Evolutionary conservation across 2,888 invertebrate genomes (phyloP), one percentile per base, ranked within the genome.

Genomic region (Eupithecia dodoneata): DNA sequence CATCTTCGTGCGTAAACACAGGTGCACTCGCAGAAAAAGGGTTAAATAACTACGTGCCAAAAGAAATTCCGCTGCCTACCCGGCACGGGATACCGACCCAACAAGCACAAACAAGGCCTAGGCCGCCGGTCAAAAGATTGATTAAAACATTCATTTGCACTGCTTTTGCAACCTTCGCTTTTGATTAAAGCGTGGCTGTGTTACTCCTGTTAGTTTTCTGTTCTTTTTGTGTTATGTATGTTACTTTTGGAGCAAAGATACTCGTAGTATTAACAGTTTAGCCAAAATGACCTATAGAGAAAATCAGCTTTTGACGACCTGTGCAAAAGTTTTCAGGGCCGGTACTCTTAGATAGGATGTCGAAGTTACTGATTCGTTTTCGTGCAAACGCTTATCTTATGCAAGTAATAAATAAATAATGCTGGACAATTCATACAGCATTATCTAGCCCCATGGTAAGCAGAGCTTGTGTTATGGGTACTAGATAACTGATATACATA

Each of bases 61-160:
- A 47, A 18, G 59, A 12, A 30, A 12, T 9, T 0, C 15, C 72
- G 59, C 7, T 44, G 45, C 3, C 72, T 69, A 72, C 59, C 41
- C 66, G 18, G 65, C 45, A 67, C 59, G 55, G 44, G 72, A 72
- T 70, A 70, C 70, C 71, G 42, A 71, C 70, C 65, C 66, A 52
- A 71, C 70, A 70, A 70, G 59, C 71, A n/a, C 67, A 52, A 71
- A 70, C 69, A 69, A 45, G 47, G n/a, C 47, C 70, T 70, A 70
- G 47, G 5, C 45, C 70, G 5, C 45, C 70, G 12, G 10, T 70
- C 30, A 78, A 71, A 79, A 74, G 66, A 76, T 76, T 73, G 72
- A 76, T 76, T 70, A 79, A 79, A 79, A 76, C 74, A 76, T 76
- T 76, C 74, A 79, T 76, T 79, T 74, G 74, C 78, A 18, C 72